Evolutionary conservation across 2,113 vertebrate genomes (phyloP).

Genomic region (Struthidea cinerea): DNA sequence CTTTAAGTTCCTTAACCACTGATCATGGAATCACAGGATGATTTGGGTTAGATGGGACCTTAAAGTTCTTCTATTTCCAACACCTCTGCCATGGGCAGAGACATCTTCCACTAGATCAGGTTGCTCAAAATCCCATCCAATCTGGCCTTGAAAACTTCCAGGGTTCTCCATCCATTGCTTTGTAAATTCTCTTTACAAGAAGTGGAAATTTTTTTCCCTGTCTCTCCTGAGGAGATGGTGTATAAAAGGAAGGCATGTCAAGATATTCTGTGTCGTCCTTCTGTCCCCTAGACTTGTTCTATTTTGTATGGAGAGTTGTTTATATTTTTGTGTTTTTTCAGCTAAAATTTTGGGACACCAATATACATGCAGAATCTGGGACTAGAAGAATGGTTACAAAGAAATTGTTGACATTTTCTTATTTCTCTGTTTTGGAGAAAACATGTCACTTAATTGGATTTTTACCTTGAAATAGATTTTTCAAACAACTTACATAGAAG

Average conservation of each 20-base stretch:
- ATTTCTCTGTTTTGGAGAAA: background rate
- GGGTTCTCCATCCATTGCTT: background rate
- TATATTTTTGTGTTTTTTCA: background rate
- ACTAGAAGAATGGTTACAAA: background rate
- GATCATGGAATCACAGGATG: too few relatives aligned
- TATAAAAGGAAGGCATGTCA: background rate
- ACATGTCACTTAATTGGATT: background rate
- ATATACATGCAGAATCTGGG: background rate
- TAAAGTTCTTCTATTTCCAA: background rate
- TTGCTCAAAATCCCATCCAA: background rate
- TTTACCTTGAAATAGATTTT: background rate
- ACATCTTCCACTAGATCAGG: background rate
- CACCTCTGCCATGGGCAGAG: background rate
- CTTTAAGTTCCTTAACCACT: background rate
- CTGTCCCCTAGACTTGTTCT: background rate
- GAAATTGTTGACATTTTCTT: background rate
- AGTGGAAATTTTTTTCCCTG: rapidly evolving
- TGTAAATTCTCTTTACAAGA: background rate
- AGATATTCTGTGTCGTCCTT: background rate
- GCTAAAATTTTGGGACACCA: background rate
- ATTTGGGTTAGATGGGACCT: background rate
- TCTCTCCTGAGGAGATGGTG: background rate
- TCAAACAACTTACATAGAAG: background rate
- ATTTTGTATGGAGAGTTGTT: background rate
- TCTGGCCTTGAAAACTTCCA: background rate